Evolutionary conservation across 2,113 vertebrate species (phyloP).

Genomic region (Megalops atlanticus): DNA sequence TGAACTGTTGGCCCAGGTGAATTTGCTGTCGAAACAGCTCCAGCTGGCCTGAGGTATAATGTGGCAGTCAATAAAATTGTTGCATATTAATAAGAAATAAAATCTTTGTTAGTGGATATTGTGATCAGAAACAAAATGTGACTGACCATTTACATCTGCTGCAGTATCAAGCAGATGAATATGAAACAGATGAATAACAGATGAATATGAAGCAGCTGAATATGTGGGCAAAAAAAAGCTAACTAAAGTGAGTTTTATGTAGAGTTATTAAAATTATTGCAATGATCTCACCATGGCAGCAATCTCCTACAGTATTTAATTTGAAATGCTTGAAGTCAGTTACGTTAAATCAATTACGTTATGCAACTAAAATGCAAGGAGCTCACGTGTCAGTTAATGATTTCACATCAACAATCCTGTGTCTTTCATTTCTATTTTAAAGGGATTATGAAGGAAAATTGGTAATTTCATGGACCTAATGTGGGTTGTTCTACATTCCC

Average conservation of each 20-base stretch:
- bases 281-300: not conserved
- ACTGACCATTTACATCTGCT: too few relatives aligned
- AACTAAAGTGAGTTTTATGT: not conserved
- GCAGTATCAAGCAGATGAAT: too few relatives aligned
- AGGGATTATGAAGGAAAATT: not conserved
- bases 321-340: not conserved
- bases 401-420: not conserved
- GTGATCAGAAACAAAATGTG: not conserved
- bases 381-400: not conserved
- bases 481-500: not conserved
- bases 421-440: not conserved
- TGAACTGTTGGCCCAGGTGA: not conserved
- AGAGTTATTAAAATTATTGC: not conserved
- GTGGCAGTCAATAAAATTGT: not conserved
- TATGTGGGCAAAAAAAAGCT: not conserved
- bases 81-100: not conserved
- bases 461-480: not conserved
- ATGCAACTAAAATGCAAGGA: not conserved
- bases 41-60: not conserved
- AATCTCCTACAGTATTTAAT: not conserved
- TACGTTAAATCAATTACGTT: not conserved
- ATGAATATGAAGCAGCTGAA: too few relatives aligned
- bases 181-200: too few relatives aligned
- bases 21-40: not conserved
- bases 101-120: not conserved